Evolutionary conservation across 2,113 vertebrate genomes (phyloP).

Genomic region (Elanoides forficatus): DNA sequence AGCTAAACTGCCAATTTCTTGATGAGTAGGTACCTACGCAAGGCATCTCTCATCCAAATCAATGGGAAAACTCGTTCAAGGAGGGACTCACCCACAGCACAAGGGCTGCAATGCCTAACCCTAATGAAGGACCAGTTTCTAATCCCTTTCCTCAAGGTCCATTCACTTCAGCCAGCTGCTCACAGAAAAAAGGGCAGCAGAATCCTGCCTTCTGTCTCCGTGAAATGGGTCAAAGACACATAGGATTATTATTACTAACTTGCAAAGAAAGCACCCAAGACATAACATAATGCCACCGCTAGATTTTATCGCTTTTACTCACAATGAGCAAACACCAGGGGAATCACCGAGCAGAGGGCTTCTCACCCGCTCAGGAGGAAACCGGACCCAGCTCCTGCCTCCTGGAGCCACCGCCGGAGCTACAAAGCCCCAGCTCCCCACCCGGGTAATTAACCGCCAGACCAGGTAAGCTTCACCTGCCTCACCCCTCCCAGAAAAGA

Average conservation of each 20-base stretch:
- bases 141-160: not conserved
- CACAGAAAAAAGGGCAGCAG: not conserved
- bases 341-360: not conserved
- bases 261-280: slow-evolving; percentile 9
- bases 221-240: not conserved
- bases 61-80: not conserved
- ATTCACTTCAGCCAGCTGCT: not conserved
- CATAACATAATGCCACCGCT: not conserved
- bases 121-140: not conserved
- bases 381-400: not conserved
- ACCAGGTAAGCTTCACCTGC: not conserved
- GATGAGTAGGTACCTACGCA: not conserved
- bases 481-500: not conserved
- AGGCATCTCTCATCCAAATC: not conserved
- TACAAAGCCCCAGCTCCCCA: not conserved
- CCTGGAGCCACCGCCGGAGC: not conserved
- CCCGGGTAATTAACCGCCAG: not conserved
- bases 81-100: not conserved
- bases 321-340: not conserved
- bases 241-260: not conserved
- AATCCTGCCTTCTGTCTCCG: not conserved
- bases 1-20: not conserved
- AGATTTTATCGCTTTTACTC: slow-evolving; percentile 1
- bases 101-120: not conserved
- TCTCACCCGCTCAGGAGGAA: not conserved